These are phyloP conservation scores for Petrocephalus zakoni DNA, from an alignment of 2,113 vertebrate genomes.

Conservation along the genomic window DNA sequence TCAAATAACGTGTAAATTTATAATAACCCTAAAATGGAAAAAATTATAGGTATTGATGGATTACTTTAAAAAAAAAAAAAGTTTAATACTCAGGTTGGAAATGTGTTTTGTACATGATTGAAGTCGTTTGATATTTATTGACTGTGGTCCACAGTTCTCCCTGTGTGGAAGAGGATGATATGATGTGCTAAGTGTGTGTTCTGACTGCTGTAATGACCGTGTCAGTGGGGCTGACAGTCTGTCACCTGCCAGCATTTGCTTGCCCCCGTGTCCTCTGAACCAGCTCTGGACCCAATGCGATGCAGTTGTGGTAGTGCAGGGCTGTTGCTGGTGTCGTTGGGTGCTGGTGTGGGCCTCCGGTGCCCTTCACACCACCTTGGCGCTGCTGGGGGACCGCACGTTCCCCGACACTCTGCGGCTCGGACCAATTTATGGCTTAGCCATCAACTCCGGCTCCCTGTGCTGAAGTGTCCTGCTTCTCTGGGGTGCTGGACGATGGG, in stretches of 20 bases:
- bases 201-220: not conserved
- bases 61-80: not conserved
- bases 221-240: not conserved
- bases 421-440: not conserved
- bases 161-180: not conserved
- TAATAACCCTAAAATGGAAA: not conserved
- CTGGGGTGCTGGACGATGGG: not conserved
- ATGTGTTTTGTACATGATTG: not conserved
- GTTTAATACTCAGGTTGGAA: not conserved
- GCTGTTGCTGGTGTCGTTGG: not conserved
- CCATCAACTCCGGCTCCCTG: constrained; percentile 8
- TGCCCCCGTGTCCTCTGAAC: not conserved
- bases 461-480: not conserved
- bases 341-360: not conserved
- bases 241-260: not conserved
- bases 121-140: not conserved
- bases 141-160: not conserved
- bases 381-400: not conserved
- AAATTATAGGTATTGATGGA: not conserved
- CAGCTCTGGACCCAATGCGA: no score
- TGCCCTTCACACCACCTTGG: constrained; percentile 1
- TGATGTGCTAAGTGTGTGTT: not conserved
- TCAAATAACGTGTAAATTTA: not conserved
- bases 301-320: not conserved
- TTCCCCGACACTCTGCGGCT: not conserved